Evolutionary conservation across 2,113 vertebrate genomes (phyloP), one percentile per base, ranked within the genome.

Genomic region (Toxotes chatareus): DNA sequence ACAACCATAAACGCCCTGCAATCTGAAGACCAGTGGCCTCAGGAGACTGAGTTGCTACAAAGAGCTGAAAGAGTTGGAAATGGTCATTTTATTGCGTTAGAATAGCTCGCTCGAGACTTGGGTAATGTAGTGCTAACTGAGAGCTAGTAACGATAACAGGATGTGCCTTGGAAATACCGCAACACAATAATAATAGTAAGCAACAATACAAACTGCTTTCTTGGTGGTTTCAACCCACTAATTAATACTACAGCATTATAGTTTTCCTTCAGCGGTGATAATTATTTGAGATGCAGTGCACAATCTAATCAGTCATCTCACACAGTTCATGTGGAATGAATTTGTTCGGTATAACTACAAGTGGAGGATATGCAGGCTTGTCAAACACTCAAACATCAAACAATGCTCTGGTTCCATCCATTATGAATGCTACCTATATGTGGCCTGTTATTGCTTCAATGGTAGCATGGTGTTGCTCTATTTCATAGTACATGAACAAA

Each of bases 1-100:
- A 93, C 92, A 88, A 90, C 94, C 92, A 86, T 90, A 94, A 94
- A 91, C 83, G 93, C 93, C 94, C 93, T 86, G 92, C 94, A 93
- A 92, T 95, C 91, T 93, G 91, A 94, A 95, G 93, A 94, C 94
- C 95, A 92, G 88, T 77, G 92, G 94, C 94, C 95, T 94, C 95
- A 84, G 90, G 94, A 94, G 95, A 95, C 93, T 82, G 90, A 92
- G 89, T 86, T 92, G 92, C 93, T 94, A 93, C 93, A 92, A 93
- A 91, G 90, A 94, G 93, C 94, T 93, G 93, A 92, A 94, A 94
- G 91, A 94, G 90, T 94, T 93, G 79, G 89, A 94, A 93, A 94
- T 89, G 93, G 93, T 94, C 94, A 94, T 94, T 94, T 95, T 92
- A 92, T 91, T 90, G 90, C 85, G 76, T 92, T 91, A 79, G 90